Conservation (phyloP, 1,140 invertebrate species). For the Metaphire vulgaris region DNA sequence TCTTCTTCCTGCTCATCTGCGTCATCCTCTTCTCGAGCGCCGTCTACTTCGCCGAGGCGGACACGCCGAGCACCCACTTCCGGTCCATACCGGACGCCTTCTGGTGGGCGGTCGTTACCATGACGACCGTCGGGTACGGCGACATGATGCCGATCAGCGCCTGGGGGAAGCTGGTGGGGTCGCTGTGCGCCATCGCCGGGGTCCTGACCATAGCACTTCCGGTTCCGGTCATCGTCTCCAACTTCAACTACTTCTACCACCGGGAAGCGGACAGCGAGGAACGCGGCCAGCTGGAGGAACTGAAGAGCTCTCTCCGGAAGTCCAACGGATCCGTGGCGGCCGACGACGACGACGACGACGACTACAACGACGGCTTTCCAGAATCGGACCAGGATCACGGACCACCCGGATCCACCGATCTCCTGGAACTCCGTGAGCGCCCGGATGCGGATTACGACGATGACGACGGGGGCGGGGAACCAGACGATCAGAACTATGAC, state of each 20-base stretch:
- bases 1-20: constrained; percentile 96
- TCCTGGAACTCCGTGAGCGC: neutral
- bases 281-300: neutral
- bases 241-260: constrained; percentile 99
- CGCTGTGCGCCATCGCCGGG: constrained; percentile 96
- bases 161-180: constrained; percentile 97
- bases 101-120: constrained; percentile 77
- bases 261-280: constrained; percentile 52
- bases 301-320: neutral
- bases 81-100: constrained; percentile 76
- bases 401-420: neutral
- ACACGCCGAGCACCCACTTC: constrained; percentile 89
- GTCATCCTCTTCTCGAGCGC: constrained; percentile 96
- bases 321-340: neutral
- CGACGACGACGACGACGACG: neutral
- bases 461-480: neutral
- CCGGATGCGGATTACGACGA: neutral
- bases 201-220: constrained; percentile 70
- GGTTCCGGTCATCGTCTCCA: constrained; percentile 98
- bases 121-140: constrained; percentile 95
- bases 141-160: constrained; percentile 95
- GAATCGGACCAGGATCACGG: no score
- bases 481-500: no score
- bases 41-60: constrained; percentile 96
- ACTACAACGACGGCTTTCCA: neutral